Evolutionary conservation across 2,113 vertebrate species (phyloP).

Genomic region (Glareola pratincola): DNA sequence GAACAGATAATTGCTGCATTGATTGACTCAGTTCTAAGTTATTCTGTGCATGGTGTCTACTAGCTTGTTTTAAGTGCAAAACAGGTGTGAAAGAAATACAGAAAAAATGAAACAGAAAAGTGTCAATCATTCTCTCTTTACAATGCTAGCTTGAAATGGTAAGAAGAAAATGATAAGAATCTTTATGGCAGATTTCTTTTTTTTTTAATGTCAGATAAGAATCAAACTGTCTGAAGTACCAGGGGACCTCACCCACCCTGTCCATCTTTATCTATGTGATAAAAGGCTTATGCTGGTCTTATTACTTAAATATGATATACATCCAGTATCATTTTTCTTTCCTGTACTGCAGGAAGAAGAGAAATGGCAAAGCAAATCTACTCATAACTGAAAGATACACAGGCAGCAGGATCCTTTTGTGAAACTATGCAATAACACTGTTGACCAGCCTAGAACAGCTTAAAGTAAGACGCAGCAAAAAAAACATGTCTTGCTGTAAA

Average conservation of each 20-base stretch:
- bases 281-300: not conserved
- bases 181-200: accelerated
- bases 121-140: not conserved
- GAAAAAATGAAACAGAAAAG: not conserved
- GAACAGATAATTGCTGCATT: not conserved
- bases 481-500: not conserved
- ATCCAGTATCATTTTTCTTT: not conserved
- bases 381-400: not conserved
- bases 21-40: not conserved
- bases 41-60: not conserved
- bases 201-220: not conserved
- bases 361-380: not conserved
- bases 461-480: not conserved
- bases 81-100: not conserved
- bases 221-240: not conserved
- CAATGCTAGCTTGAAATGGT: not conserved
- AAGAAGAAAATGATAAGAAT: not conserved
- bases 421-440: not conserved
- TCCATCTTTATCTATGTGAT: not conserved
- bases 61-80: not conserved
- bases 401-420: not conserved
- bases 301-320: not conserved
- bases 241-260: not conserved
- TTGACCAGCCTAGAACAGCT: not conserved
- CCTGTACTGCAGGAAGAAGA: not conserved